A percentile compares a stretch with the other conserved stretches of the same genome.
Conservation (phyloP, 2,113 vertebrate genomes). For the Tragulus kanchil region DNA sequence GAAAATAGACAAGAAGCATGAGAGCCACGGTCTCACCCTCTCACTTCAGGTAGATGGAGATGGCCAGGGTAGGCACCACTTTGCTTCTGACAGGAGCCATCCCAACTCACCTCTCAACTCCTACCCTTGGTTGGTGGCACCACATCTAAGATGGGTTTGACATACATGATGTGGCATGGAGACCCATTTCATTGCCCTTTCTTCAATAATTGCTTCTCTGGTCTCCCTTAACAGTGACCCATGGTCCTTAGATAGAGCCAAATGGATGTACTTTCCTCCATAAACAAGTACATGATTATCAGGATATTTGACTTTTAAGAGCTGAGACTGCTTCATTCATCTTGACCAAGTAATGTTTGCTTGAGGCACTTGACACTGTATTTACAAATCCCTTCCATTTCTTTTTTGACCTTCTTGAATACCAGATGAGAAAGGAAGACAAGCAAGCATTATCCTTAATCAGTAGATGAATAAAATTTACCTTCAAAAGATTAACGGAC, state of each 20-base stretch:
- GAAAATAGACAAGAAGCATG: background rate
- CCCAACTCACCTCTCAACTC: background rate
- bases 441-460: background rate
- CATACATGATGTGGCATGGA: background rate
- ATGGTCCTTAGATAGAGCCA: background rate
- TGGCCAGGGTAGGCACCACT: background rate
- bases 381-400: background rate
- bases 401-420: conserved; percentile 24
- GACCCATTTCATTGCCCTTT: background rate
- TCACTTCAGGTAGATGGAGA: background rate
- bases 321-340: background rate
- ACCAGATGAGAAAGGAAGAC: background rate
- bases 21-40: background rate
- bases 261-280: background rate
- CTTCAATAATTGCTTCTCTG: background rate
- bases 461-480: background rate
- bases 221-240: background rate
- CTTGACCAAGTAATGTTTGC: background rate
- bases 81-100: background rate
- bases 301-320: conserved; percentile 1
- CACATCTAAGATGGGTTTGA: background rate
- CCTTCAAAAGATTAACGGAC: background rate
- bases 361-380: background rate
- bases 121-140: background rate
- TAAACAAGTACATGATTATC: background rate